Base-by-base conservation (phyloP, 2,113 vertebrate genomes). In the Perca fluviatilis region DNA sequence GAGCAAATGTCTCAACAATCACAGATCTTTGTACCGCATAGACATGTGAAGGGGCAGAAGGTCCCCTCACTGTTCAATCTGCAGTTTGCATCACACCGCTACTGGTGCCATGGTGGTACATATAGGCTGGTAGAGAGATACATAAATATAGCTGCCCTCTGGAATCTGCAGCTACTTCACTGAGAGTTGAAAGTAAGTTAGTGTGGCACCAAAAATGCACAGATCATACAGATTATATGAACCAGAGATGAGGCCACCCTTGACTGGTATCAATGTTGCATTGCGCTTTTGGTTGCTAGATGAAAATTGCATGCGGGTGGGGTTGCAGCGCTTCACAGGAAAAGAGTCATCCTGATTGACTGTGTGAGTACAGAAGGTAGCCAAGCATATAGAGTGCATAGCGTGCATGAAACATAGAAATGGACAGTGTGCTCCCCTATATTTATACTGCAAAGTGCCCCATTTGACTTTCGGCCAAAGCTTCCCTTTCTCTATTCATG, bases 161-260 rank as follows among this genome's bases (percentile, higher is more conserved):
- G 54, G 63, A 53, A 88, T 86, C 80, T 54, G 51, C 49, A 66
- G 67, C 57, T 79, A 23, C 82, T 80, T 80, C 47, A 46, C 30
- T 2, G 57, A 36, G 47, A 74, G 40, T 33, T 30, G 33, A 33
- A 57, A 49, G n/a, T 60, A 77, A 89, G 75, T 82, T 73, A 72
- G 60, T 25, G 36, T 36, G 16, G 63, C 69, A 80, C 50, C 40
- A 69, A 80, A 76, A 69, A 80, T 77, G 53, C 50, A 74, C 79
- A 63, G 74, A 88, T 86, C 68, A 72, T 50, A 27, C 60, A 65
- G 76, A 80, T 87, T 57, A 76, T 65, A 77, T 76, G 72, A 81
- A 58, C 27, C 36, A 16, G 23, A 79, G 71, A 77, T 86, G 64
- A 86, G 78, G 61, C 85, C 79, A 76, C 60, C 33, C 51, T 66